A percentile compares a stretch with the other conserved stretches of the same genome.
Evolutionary conservation across 2,797 vertebrate genomes (phyloP).

Genomic region (Netta rufina): DNA sequence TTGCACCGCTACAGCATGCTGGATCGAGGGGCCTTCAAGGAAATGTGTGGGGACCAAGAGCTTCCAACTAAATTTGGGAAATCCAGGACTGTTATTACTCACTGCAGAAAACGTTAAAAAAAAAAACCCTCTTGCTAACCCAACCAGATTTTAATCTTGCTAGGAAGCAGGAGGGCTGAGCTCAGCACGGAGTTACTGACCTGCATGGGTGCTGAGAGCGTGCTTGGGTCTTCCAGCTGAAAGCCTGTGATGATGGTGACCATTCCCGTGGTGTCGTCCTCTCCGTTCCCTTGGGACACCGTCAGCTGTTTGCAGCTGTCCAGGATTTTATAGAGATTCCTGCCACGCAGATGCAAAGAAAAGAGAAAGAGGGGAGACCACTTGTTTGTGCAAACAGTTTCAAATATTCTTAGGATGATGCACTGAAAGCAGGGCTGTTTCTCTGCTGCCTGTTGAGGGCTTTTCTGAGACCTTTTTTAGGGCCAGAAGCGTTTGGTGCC

Average conservation of each 20-base stretch:
- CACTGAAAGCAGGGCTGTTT: background rate
- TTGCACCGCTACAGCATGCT: background rate
- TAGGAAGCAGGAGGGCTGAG: background rate
- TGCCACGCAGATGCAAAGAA: conserved; percentile 19
- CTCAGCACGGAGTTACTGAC: conserved; percentile 73
- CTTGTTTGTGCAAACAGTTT: background rate
- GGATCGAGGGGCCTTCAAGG: background rate
- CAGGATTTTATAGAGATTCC: conserved; percentile 96
- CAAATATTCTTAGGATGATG: fast-evolving
- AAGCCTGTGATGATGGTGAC: conserved; percentile 93
- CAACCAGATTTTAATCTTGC: background rate
- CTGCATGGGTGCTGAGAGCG: conserved; percentile 89
- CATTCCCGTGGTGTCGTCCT: conserved; percentile 95
- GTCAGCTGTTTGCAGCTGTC: conserved; percentile 96
- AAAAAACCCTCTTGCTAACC: background rate
- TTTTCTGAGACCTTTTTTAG: background rate
- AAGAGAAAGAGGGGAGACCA: background rate
- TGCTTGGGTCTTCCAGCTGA: conserved; percentile 81
- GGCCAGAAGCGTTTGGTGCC: background rate
- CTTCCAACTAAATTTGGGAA: background rate
- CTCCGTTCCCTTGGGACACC: conserved; percentile 88
- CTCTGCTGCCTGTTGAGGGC: background rate
- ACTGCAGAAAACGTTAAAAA: background rate
- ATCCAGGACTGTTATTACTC: background rate
- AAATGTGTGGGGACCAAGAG: background rate